These are phyloP conservation scores for Sinocyclocheilus anshuiensis DNA, from an alignment of 2,113 vertebrate species.

Conservation along the genomic window DNA sequence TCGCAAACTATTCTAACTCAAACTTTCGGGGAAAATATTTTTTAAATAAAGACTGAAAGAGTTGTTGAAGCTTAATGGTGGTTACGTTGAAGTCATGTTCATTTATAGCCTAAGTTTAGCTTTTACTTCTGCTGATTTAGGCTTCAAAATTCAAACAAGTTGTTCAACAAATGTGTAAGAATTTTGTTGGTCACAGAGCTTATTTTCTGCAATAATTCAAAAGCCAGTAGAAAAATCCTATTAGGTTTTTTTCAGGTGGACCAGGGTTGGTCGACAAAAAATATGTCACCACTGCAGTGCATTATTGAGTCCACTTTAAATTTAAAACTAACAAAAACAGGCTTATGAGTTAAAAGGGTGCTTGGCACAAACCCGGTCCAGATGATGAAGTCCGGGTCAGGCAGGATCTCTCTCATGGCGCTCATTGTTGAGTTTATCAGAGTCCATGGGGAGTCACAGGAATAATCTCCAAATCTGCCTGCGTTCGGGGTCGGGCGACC, in stretches of 20 bases:
- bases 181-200: neutral
- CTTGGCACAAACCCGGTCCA: conserved; percentile 87
- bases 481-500: conserved; percentile 68
- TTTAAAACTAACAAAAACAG: neutral
- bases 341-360: neutral
- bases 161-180: neutral
- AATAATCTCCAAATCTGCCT: conserved; percentile 85
- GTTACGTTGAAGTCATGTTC: neutral
- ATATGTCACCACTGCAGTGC: neutral
- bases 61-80: neutral
- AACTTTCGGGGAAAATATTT: too few relatives aligned
- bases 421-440: conserved; percentile 82
- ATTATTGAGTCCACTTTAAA: neutral
- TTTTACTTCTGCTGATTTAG: neutral
- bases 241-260: too few relatives aligned
- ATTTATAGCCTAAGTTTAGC: neutral
- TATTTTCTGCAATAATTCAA: neutral
- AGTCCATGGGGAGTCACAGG: conserved; percentile 86
- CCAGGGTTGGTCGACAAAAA: neutral
- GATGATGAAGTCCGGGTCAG: conserved; percentile 87
- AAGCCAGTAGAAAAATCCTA: neutral
- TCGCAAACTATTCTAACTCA: too few relatives aligned
- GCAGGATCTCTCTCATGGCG: conserved; percentile 82
- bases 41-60: neutral
- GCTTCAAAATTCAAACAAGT: neutral